phyloP scores from a whole-genome alignment of 2,888 invertebrate genomes.

The Parnassius smintheus region DNA sequence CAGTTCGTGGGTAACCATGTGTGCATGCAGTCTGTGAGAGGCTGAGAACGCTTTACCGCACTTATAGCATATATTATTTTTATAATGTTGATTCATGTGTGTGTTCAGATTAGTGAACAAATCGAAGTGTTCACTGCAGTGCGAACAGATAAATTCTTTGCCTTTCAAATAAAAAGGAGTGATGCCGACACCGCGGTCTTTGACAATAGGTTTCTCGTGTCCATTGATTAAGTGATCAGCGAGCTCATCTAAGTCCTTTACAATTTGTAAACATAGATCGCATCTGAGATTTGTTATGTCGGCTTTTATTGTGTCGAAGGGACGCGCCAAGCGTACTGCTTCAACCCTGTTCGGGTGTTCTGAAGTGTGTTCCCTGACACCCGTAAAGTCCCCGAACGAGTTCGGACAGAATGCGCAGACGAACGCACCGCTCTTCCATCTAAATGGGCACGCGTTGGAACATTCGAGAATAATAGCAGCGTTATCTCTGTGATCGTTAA shows the following conservation, averaged over 20 bases:
- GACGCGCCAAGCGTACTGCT: conserved; percentile 47
- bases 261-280: conserved; percentile 47
- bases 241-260: conserved; percentile 48
- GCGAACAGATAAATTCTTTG: conserved; percentile 50
- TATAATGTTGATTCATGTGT: conserved; percentile 68
- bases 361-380: conserved; percentile 49
- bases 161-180: conserved; percentile 54
- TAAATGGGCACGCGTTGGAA: conserved; percentile 68
- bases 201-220: conserved; percentile 55
- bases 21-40: conserved; percentile 53
- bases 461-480: conserved; percentile 64
- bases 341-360: conserved; percentile 56
- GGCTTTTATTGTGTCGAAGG: conserved; percentile 54
- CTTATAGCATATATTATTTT: conserved; percentile 62
- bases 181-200: conserved; percentile 54
- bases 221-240: conserved; percentile 51
- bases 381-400: conserved; percentile 56
- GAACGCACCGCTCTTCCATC: conserved; percentile 64
- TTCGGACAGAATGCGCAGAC: conserved; percentile 60
- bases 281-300: conserved; percentile 61
- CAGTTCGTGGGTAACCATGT: conserved; percentile 52
- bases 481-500: conserved; percentile 69
- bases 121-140: conserved; percentile 55
- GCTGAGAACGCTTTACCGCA: conserved; percentile 67
- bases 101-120: conserved; percentile 61